phyloP scores from a whole-genome alignment of 2,113 vertebrate genomes.

The Tichodroma muraria region DNA sequence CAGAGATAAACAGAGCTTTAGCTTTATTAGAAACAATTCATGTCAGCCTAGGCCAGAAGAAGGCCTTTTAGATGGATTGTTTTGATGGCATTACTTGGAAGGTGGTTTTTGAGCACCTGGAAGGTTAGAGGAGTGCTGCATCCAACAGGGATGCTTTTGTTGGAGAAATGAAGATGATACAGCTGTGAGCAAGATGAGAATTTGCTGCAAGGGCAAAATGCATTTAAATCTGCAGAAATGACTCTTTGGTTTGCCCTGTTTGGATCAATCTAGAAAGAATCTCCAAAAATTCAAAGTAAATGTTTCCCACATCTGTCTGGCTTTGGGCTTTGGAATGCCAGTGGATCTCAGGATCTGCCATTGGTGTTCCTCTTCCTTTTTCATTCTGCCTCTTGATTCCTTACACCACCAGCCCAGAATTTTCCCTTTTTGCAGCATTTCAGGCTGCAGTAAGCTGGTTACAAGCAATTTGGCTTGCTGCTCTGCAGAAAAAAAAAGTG shows the following conservation, averaged over 20 bases:
- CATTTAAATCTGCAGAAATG: not conserved
- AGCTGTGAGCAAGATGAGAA: not conserved
- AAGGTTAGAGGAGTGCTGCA: not conserved
- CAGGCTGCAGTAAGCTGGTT: not conserved
- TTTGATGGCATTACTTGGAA: conserved; percentile 38
- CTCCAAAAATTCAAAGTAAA: not conserved
- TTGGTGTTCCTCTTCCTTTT: not conserved
- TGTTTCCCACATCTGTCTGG: accelerated
- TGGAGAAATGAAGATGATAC: not conserved
- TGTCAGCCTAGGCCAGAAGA: not conserved
- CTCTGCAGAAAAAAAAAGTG: not conserved
- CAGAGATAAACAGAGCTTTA: conserved; percentile 13
- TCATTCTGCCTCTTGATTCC: not conserved
- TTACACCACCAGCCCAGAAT: not conserved
- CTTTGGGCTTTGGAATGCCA: not conserved
- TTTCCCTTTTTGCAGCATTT: not conserved
- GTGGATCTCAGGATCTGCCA: not conserved
- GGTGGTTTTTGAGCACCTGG: not conserved
- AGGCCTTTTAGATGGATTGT: conserved; percentile 34
- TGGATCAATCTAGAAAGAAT: not conserved
- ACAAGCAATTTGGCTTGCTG: not conserved
- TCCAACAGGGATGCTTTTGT: not conserved
- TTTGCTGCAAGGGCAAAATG: not conserved
- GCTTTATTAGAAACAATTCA: conserved; percentile 47
- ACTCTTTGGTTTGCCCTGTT: not conserved